phyloP scores from a whole-genome alignment of 2,797 vertebrate species.

The Chromis chromis region DNA sequence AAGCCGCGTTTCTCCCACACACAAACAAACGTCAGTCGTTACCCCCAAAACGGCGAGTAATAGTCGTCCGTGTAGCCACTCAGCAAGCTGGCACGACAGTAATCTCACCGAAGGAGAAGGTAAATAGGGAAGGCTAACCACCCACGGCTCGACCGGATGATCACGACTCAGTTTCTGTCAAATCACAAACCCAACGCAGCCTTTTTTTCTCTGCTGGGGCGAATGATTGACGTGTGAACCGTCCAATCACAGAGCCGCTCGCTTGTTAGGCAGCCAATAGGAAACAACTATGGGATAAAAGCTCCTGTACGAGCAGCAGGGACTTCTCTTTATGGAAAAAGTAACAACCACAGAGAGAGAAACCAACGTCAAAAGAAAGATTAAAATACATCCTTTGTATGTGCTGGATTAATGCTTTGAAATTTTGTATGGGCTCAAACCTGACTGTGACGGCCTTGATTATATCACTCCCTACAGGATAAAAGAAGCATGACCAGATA shows the following conservation, averaged over 20 bases:
- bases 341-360: accelerated
- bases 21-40: conserved; percentile 25
- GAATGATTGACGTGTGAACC: conserved; percentile 59
- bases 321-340: conserved; percentile 1
- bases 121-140: conserved; percentile 68
- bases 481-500: conserved; percentile 35
- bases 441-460: conserved; percentile 28
- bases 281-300: neutral
- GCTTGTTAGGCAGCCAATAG: conserved; percentile 17
- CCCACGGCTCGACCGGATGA: conserved; percentile 76
- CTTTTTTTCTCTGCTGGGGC: conserved; percentile 62
- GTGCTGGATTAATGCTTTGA: neutral
- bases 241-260: conserved; percentile 66
- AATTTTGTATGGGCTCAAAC: neutral
- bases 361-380: neutral
- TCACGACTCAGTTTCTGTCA: conserved; percentile 82
- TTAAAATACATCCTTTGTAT: neutral
- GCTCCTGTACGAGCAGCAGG: neutral
- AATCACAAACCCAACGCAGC: conserved; percentile 68
- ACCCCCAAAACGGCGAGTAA: conserved; percentile 16
- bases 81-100: conserved; percentile 44
- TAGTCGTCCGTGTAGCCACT: conserved; percentile 23
- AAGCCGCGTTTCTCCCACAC: neutral
- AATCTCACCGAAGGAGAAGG: conserved; percentile 45
- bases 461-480: conserved; percentile 69